Evolutionary conservation across 2,888 invertebrate species (phyloP), one percentile per base, ranked within the genome.

Genomic region (Linnaemya vulpina): DNA sequence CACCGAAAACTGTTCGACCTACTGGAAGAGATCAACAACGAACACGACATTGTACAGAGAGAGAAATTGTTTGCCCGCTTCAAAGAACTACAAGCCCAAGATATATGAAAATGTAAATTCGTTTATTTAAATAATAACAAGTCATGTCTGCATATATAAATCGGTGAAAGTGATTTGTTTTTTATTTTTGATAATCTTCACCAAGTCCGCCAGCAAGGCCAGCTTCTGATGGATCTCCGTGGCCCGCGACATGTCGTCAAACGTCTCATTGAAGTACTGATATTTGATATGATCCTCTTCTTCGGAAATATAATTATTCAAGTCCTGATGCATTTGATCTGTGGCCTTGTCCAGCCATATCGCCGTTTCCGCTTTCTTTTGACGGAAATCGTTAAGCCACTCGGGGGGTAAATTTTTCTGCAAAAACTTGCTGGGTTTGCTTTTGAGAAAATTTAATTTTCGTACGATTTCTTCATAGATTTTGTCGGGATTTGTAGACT

Each of bases 101-200:
- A 79, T 62, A 49, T 75, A 40, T 84, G 17, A 79, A 46, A 38
- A 43, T 58, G 1, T 25, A 13, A 22, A 46, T 43, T 40, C 1
- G 22, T 70, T 70, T 58, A 58, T 70, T 55, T 11, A 5, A n/a
- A 53, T 68, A 30, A 51, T 1, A 35, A 22, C 13, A 62, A 46
- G 9, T 51, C 78, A 82, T 7, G 55, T 62, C 62, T 83, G 86
- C 86, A 86, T 83, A 38, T 86, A 86, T 43, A 86, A 75, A 74
- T 86, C 86, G 74, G 76, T 77, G 70, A 86, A 86, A 7, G 84
- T 79, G 9, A 86, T 83, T 67, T 84, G 82, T 62, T 84, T 86
- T 65, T 80, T 82, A 67, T 84, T 84, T 22, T 73, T 79, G 0
- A 82, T 68, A 17, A 83, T 79, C 20, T 84, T 80, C 0, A 84